Evolutionary conservation across 2,113 vertebrate genomes (phyloP).

Genomic region (Nanorana parkeri): DNA sequence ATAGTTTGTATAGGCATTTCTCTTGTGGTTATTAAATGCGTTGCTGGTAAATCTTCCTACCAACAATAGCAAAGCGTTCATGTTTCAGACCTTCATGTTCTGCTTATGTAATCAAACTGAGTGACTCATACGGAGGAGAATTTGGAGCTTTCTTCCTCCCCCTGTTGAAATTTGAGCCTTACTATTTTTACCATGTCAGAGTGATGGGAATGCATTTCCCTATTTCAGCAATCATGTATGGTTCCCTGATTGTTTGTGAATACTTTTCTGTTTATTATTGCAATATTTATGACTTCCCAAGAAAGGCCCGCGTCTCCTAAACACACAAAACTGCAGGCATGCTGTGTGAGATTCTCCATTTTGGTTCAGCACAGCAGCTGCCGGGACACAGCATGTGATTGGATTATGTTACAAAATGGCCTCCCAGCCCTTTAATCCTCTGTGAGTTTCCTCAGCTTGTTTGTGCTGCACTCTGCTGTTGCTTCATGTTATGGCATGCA

Average conservation of each 20-base stretch:
- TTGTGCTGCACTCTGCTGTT: conserved; percentile 50
- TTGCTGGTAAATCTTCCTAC: no score
- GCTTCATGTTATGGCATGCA: conserved; percentile 1
- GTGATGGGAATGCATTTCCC: no score
- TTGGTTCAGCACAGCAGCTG: conserved; percentile 20
- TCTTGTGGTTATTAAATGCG: no score
- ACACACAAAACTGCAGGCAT: not conserved
- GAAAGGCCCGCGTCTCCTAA: not conserved
- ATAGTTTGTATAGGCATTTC: no score
- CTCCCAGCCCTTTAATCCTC: not conserved
- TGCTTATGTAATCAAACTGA: no score
- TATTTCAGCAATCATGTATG: no score
- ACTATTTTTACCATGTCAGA: no score
- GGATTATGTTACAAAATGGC: conserved; percentile 46
- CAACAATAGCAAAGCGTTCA: no score
- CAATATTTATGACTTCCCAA: not conserved
- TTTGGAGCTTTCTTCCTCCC: no score
- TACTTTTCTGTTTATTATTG: not conserved
- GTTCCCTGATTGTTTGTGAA: not conserved
- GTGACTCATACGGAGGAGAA: no score
- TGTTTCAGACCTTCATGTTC: no score
- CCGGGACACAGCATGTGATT: not conserved
- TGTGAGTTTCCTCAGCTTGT: not conserved
- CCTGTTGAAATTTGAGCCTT: no score
- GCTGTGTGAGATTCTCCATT: conserved; percentile 34